Percentiles rank a stretch among this genome's conserved stretches.
phyloP scores from a whole-genome alignment of 2,888 invertebrate genomes.

The Drosophila maculinotata region DNA sequence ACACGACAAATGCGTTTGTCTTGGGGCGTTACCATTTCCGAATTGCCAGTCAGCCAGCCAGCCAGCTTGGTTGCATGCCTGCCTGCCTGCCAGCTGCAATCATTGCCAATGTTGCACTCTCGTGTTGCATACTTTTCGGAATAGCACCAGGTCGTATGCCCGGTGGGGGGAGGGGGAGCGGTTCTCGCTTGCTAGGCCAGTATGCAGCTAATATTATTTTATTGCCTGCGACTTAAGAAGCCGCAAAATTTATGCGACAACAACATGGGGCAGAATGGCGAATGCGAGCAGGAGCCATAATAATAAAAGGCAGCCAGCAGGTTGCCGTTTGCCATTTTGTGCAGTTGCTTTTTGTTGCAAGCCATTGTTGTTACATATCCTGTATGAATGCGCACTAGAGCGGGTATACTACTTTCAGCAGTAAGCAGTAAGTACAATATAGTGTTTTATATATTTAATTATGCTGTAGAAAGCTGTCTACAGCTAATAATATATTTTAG shows the following conservation, averaged over 20 bases:
- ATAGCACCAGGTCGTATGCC: neutral
- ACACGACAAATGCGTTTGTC: conserved; percentile 80
- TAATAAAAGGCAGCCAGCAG: conserved; percentile 72
- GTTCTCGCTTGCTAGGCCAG: conserved; percentile 29
- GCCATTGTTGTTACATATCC: conserved; percentile 46
- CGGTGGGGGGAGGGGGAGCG: too few species aligned
- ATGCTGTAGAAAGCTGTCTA: too few species aligned
- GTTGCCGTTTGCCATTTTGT: conserved; percentile 62
- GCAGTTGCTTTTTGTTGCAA: conserved; percentile 50
- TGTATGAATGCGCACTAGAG: neutral
- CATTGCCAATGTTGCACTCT: conserved; percentile 74
- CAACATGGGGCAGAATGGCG: conserved; percentile 54
- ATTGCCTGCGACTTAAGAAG: conserved; percentile 81
- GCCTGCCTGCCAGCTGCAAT: conserved; percentile 68
- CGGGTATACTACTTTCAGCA: neutral
- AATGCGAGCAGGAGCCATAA: conserved; percentile 51
- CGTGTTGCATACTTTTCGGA: conserved; percentile 74
- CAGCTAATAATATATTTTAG: too few species aligned
- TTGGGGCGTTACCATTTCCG: conserved; percentile 58
- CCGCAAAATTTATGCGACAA: conserved; percentile 82
- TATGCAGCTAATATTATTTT: conserved; percentile 82
- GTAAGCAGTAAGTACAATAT: too few species aligned
- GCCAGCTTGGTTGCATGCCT: conserved; percentile 52
- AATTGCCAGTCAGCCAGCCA: conserved; percentile 36
- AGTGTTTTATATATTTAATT: too few species aligned